Evolutionary conservation across 2,888 invertebrate species (phyloP).

Genomic region (Meteorus cinctellus): DNA sequence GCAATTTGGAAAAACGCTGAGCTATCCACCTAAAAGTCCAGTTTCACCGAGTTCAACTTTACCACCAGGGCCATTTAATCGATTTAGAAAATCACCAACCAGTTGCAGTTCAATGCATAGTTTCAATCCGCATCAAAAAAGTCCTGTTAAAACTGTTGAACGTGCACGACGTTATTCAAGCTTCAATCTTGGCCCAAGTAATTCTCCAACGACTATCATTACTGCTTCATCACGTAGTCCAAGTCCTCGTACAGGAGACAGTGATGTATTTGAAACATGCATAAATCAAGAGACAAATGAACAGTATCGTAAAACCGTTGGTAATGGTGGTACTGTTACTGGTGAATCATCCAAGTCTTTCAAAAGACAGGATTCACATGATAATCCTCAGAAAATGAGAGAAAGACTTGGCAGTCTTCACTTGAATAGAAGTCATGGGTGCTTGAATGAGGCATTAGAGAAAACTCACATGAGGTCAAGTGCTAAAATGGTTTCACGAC

Average conservation of each 20-base stretch:
- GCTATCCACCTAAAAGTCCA: conserved; percentile 63
- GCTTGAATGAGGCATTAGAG: conserved; percentile 56
- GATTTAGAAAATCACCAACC: conserved; percentile 51
- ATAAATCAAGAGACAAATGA: conserved; percentile 30
- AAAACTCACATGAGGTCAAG: conserved; percentile 45
- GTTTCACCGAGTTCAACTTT: conserved; percentile 50
- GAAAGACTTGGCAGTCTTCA: conserved; percentile 50
- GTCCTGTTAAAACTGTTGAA: conserved; percentile 55
- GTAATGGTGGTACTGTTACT: background rate
- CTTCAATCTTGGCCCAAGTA: conserved; percentile 54
- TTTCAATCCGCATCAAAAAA: conserved; percentile 53
- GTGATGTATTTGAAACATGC: conserved; percentile 40
- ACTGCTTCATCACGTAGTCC: conserved; percentile 42
- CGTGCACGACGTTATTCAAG: conserved; percentile 61
- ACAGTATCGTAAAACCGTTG: conserved; percentile 38
- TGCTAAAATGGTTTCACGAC: conserved; percentile 71
- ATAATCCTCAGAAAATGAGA: conserved; percentile 41
- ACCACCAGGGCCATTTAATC: conserved; percentile 22
- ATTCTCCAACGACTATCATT: conserved; percentile 63
- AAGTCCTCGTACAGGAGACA: conserved; percentile 34
- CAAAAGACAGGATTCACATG: conserved; percentile 38
- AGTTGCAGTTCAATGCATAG: conserved; percentile 51
- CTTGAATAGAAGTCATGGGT: conserved; percentile 68
- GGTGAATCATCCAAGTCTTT: background rate
- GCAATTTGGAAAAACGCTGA: conserved; percentile 61